Percentiles rank a stretch among this genome's conserved stretches.
Evolutionary conservation across 2,113 vertebrate genomes (phyloP).

Genomic region (Atrichornis clamosus): DNA sequence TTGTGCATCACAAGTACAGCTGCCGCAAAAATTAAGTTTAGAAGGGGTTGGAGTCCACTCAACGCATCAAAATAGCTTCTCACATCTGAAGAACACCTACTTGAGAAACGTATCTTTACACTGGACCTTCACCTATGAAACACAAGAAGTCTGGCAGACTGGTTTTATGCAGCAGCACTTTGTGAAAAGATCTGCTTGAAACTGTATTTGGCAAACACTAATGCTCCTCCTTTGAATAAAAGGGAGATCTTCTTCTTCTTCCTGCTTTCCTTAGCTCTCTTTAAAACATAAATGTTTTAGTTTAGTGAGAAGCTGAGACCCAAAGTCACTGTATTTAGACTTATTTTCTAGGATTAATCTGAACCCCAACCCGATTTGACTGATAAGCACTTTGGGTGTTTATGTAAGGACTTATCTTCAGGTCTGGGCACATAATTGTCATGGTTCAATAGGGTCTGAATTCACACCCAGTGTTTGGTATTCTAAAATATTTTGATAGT

Average conservation of each 20-base stretch:
- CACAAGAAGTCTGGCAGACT: background rate
- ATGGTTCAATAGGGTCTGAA: background rate
- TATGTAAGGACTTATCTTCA: background rate
- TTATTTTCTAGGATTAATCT: background rate
- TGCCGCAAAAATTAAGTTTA: background rate
- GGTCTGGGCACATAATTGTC: background rate
- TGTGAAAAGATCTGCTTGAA: background rate
- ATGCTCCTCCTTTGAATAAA: background rate
- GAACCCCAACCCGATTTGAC: background rate
- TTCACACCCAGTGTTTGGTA: background rate
- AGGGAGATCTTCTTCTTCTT: background rate
- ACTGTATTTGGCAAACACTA: background rate
- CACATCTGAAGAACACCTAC: background rate
- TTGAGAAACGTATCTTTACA: background rate
- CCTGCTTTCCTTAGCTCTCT: background rate
- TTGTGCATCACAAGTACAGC: background rate
- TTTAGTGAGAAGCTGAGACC: background rate
- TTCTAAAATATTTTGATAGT: background rate
- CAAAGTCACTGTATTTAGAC: background rate
- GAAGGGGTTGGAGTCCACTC: background rate
- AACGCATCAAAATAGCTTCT: background rate
- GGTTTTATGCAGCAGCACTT: background rate
- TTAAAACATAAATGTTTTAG: background rate
- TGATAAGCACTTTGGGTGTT: background rate
- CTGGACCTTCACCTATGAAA: background rate